Percentiles rank a stretch among this genome's conserved stretches.
Conservation (phyloP, 64 coral and sea anemone genomes). For the Acropora yongei region DNA sequence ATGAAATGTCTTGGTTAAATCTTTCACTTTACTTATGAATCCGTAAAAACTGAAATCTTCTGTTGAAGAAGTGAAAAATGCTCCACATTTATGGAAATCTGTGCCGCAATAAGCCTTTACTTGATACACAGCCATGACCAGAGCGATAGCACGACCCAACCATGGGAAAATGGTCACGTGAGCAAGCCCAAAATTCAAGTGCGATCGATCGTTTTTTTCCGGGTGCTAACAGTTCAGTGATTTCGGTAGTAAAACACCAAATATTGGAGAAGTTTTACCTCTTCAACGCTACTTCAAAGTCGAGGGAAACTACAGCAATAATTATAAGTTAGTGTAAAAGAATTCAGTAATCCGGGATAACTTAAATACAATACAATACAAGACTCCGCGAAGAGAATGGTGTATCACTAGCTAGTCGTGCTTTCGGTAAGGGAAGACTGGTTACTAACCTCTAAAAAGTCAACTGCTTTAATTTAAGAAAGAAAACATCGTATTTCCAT, state of each 20-base stretch:
- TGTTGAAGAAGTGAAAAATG: slow-evolving; percentile 25
- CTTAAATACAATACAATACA: no score
- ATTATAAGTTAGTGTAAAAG: no score
- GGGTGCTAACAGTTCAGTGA: slow-evolving; percentile 34
- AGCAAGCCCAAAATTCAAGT: slow-evolving; percentile 28
- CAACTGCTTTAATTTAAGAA: no score
- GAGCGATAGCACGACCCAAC: not conserved
- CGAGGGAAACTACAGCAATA: no score
- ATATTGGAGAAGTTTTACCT: no score
- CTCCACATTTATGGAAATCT: slow-evolving; percentile 40
- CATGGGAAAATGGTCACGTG: slow-evolving; percentile 45
- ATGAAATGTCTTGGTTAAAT: not conserved
- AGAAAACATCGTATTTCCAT: no score
- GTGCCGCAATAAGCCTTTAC: slow-evolving; percentile 46
- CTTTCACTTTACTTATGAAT: not conserved
- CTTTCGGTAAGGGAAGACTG: no score
- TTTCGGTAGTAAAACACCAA: slow-evolving; percentile 65
- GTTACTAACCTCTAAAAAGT: no score
- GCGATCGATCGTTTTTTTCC: slow-evolving; percentile 25
- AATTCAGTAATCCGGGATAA: no score
- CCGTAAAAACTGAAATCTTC: slow-evolving; percentile 5
- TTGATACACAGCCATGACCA: slow-evolving; percentile 28
- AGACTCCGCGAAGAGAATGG: no score
- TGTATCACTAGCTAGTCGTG: no score
- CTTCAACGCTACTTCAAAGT: no score